These are phyloP conservation scores for Diplazon laetatorius DNA, from an alignment of 2,888 invertebrate species.

Conservation along the genomic window DNA sequence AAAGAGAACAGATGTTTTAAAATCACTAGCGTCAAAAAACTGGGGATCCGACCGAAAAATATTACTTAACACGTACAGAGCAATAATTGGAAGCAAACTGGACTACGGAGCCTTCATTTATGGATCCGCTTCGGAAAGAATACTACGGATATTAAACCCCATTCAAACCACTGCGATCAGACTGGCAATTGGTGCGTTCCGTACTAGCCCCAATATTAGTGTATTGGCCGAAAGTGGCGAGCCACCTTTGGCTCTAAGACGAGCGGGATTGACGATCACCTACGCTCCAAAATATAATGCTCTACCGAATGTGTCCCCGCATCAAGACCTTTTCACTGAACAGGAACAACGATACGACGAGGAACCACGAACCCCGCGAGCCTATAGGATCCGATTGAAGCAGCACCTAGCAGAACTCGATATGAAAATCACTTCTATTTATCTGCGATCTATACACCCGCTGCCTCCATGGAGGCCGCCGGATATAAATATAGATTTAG, in stretches of 20 bases:
- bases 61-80: conserved; percentile 34
- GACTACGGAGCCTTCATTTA: conserved; percentile 50
- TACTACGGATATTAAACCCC: conserved; percentile 12
- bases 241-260: conserved; percentile 29
- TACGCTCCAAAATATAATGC: conserved; percentile 5
- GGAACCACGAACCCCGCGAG: background rate
- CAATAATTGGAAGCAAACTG: conserved; percentile 44
- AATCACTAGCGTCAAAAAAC: conserved; percentile 40
- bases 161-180: conserved; percentile 43
- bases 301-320: background rate
- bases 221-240: conserved; percentile 34
- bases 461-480: background rate
- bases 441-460: background rate
- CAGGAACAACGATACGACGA: conserved; percentile 7
- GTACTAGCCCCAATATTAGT: conserved; percentile 16
- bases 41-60: conserved; percentile 45
- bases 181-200: conserved; percentile 40
- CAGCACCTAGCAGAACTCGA: background rate
- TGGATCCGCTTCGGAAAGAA: conserved; percentile 25
- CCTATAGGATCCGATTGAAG: background rate
- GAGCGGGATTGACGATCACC: conserved; percentile 10
- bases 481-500: background rate
- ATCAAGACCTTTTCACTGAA: background rate
- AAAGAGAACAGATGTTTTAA: conserved; percentile 47
- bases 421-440: background rate